Conservation (phyloP, 2,113 vertebrate genomes). For the Origma solitaria region DNA sequence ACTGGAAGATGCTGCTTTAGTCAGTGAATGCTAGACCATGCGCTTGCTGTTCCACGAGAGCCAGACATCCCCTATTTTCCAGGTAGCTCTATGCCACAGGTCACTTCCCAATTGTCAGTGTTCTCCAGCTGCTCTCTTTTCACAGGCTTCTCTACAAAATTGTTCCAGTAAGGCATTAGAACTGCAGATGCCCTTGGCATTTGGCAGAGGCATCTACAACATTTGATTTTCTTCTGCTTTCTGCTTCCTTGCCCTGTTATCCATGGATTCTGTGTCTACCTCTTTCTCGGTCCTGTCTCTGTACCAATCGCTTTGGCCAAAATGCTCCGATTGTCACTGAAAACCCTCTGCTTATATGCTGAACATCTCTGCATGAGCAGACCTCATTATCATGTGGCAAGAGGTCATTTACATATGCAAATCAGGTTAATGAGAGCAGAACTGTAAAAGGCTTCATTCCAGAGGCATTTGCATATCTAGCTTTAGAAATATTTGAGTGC, state of each 20-base stretch:
- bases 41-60: background rate
- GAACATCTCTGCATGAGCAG: conserved; percentile 57
- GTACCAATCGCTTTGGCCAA: conserved; percentile 13
- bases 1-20: background rate
- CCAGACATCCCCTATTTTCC: background rate
- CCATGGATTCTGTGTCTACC: background rate
- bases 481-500: conserved; percentile 61
- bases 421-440: conserved; percentile 66
- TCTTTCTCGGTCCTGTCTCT: background rate
- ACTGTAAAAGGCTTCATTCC: conserved; percentile 61
- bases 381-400: conserved; percentile 62
- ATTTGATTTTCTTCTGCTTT: conserved; percentile 4
- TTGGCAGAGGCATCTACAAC: background rate
- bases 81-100: background rate
- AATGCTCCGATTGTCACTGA: background rate
- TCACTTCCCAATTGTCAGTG: background rate
- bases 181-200: background rate
- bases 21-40: background rate
- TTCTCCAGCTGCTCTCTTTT: conserved; percentile 1
- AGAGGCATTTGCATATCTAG: conserved; percentile 62
- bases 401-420: conserved; percentile 68
- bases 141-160: background rate
- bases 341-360: conserved; percentile 38
- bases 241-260: background rate
- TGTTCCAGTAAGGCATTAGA: background rate